Base-by-base conservation (phyloP, 2,797 vertebrate species). In the Acrocephalus scirpaceus region DNA sequence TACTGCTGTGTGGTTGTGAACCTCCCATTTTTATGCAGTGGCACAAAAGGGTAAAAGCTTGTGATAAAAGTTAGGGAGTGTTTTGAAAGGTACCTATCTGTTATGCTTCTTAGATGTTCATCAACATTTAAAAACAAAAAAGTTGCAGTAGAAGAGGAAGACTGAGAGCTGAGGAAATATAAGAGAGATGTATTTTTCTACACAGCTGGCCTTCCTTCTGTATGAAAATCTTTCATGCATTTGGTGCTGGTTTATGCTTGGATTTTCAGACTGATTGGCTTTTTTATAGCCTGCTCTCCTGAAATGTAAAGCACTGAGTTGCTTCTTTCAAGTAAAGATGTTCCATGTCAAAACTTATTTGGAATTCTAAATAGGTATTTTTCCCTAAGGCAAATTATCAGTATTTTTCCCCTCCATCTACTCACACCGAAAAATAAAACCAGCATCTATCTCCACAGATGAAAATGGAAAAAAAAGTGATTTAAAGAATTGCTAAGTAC, bases 201-300 rank as follows among this genome's bases (percentile, higher is more conserved):
- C 62, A 51, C 25, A 84, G 79, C 69, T 95, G 4, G 3, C 71
- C 53, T 82, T 32, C 78, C 38, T 91, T 88, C 76, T 76, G 7
- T 57, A 56, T 42, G 62, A 81, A 65, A 75, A 69, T 42, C 40
- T 69, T 92, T 29, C 34, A 23, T 51, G 21, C 66, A 44, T 74
- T 84, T 88, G 45, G 61, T 57, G 50, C 25, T 94, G 82, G 20
- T 77, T 81, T 88, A 53, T 56, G 72, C 47, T 57, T 72, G 83
- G 20, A 51, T 82, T 92, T 93, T 88, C 66, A 86, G 91, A 64
- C 38, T 21, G 21, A 51, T 45, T 67, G 62, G 78, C n/a, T 90
- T 90, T 90, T 77, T 91, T 83, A 56, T 50, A 90, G 69, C 64
- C 86, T 84, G 71, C 56, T 92, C 36, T 77, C 60, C 67, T 89